Evolutionary conservation across 30 jellyfish, hydroid and myxozoan species (phyloP).

Genomic region (Aurelia sp.): DNA sequence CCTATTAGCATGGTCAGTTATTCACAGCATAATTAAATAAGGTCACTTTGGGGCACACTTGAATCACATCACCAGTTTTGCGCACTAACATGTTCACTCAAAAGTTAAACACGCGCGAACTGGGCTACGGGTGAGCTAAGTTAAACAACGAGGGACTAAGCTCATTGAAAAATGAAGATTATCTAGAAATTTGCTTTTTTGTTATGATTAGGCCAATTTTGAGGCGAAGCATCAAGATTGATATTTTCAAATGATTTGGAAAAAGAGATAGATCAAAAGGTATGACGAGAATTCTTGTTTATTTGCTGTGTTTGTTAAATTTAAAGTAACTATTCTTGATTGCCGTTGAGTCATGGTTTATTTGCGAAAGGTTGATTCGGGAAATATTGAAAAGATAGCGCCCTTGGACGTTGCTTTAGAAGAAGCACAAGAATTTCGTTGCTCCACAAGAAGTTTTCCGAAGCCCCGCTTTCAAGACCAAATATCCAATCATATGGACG

Average conservation of each 20-base stretch:
- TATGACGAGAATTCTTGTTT: neutral
- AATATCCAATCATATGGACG: too few species aligned
- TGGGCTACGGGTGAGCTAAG: slow-evolving; percentile 61
- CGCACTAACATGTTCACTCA: slow-evolving; percentile 62
- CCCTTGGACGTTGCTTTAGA: too few species aligned
- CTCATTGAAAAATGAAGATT: neutral
- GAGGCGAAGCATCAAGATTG: slow-evolving; percentile 14
- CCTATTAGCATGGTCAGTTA: slow-evolving; percentile 61
- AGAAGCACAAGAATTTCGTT: too few species aligned
- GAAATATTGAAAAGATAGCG: too few species aligned
- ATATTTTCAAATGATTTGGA: slow-evolving; percentile 37
- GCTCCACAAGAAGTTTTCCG: too few species aligned
- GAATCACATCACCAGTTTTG: slow-evolving; percentile 74
- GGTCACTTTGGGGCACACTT: slow-evolving; percentile 53
- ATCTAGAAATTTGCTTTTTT: neutral
- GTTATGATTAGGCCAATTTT: slow-evolving; percentile 8
- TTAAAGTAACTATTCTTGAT: neutral
- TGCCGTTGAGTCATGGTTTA: too few species aligned
- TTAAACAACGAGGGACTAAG: neutral
- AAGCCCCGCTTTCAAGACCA: too few species aligned
- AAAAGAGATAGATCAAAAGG: slow-evolving; percentile 18
- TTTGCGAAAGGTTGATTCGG: too few species aligned
- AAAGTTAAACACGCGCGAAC: slow-evolving; percentile 45
- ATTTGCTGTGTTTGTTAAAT: neutral
- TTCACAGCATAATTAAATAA: slow-evolving; percentile 39